Base-by-base conservation (phyloP, 53 echinoderm and acorn worm species). In the Apostichopus leukothele region DNA sequence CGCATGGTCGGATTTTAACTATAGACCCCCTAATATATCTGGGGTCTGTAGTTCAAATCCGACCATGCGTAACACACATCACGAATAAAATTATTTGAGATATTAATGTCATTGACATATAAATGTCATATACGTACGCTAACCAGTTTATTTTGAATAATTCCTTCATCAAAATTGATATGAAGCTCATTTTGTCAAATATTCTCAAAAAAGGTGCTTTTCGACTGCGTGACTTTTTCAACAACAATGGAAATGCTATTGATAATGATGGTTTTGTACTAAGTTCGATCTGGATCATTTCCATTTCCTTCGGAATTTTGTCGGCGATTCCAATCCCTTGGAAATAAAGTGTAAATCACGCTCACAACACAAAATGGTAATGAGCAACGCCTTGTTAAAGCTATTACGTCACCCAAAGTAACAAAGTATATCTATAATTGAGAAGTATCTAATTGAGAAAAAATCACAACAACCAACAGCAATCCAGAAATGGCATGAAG, bases 121-220 rank as follows among this genome's bases (percentile, higher is more conserved):
- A n/a, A n/a, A n/a, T n/a, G n/a, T n/a, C 77, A 39, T 1, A 6
- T 77, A 13, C 9, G 16, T 77, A 50, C 12, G 50, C 52, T 22
- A 77, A 77, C 18, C 77, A 3, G 16, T 77, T 9, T 27, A 16
- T 51, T 25, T 39, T 50, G 52, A 77, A 77, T 77, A 77, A 50
- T 77, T 77, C 77, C 39, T 77, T 77, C 39, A 77, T 77, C 16
- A 39, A 77, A 16, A 77, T 77, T 77, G 16, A 50, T 39, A 26
- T 26, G 1, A 77, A 77, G 16, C 50, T 50, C 6, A 5, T 26
- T 13, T 27, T 50, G 52, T 4, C 77, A 26, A 22, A 22, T 39
- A 51, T 9, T 51, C 39, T 77, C 14, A 50, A 50, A 16, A 77
- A 51, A 50, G 13, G 39, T 50, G 77, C 77, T 0, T 77, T 50